Percentiles rank a stretch among this genome's conserved stretches.
phyloP scores from a whole-genome alignment of 2,113 vertebrate species.

The Leptobrachium ailaonicum region DNA sequence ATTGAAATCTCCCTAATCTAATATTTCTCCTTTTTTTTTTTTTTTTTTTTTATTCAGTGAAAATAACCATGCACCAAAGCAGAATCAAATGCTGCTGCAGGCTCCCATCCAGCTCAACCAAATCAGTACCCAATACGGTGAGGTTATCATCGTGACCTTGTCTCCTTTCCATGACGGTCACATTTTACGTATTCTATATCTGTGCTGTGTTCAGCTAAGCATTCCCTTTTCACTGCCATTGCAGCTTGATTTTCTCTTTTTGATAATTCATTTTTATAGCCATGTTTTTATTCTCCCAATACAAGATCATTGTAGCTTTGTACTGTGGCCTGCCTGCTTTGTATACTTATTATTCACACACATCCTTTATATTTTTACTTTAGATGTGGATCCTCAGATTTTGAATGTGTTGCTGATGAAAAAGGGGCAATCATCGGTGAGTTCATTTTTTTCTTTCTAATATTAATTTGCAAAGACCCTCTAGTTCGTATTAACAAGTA shows the following conservation, averaged over 20 bases:
- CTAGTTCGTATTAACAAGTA: too few relatives aligned
- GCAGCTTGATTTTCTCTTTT: too few relatives aligned
- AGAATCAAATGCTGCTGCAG: conserved; percentile 82
- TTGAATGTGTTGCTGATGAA: conserved; percentile 69
- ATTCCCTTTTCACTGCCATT: neutral
- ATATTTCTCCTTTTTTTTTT: too few relatives aligned
- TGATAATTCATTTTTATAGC: too few relatives aligned
- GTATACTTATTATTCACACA: neutral
- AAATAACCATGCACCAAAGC: conserved; percentile 45
- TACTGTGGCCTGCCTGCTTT: neutral
- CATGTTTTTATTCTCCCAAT: too few relatives aligned
- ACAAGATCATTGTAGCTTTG: too few relatives aligned
- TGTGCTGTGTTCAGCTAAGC: too few relatives aligned
- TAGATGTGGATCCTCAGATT: conserved; percentile 57
- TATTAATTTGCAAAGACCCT: too few relatives aligned
- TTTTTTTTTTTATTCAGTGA: neutral
- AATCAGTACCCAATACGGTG: conserved; percentile 81
- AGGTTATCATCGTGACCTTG: conserved; percentile 54
- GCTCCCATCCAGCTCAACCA: conserved; percentile 92
- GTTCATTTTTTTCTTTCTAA: conserved; percentile 29
- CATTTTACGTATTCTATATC: too few relatives aligned
- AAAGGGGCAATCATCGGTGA: conserved; percentile 74
- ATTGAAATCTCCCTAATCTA: too few relatives aligned
- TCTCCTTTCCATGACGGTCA: too few relatives aligned
- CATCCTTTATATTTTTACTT: neutral